phyloP scores from a whole-genome alignment of 2,113 vertebrate species.

The Odocoileus hemionus region DNA sequence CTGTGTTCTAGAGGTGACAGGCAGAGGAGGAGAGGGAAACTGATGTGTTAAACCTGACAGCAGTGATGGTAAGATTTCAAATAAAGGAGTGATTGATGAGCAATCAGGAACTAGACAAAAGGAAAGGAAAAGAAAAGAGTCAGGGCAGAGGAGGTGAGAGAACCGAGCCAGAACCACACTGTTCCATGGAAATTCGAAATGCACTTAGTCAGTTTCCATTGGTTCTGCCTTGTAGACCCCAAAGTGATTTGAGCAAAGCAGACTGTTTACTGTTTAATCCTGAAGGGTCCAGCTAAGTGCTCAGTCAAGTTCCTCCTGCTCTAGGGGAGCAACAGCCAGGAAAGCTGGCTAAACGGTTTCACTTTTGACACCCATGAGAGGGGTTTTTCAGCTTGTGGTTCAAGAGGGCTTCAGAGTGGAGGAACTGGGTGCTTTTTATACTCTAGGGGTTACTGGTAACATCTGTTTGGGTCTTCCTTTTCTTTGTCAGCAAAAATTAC shows the following conservation, averaged over 20 bases:
- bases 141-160: not conserved
- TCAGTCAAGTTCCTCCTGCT: not conserved
- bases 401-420: not conserved
- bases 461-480: not conserved
- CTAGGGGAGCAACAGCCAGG: not conserved
- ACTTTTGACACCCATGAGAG: not conserved
- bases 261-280: not conserved
- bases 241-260: not conserved
- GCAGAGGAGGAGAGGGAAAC: not conserved
- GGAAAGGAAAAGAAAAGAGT: not conserved
- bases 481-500: slow-evolving; percentile 46
- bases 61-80: not conserved
- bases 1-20: not conserved
- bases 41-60: not conserved
- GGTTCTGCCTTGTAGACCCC: not conserved
- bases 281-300: not conserved
- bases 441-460: not conserved
- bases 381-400: slow-evolving; percentile 50
- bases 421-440: not conserved
- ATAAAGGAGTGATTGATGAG: not conserved
- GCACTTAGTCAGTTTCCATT: not conserved
- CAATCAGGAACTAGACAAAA: not conserved
- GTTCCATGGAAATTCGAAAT: not conserved
- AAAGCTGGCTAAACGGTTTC: not conserved
- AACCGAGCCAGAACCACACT: not conserved